A percentile compares a stretch with the other conserved stretches of the same genome.
These are phyloP conservation scores for Microctenopoma stevenorrisi DNA, from an alignment of 2,797 vertebrate genomes.

Conservation along the genomic window DNA sequence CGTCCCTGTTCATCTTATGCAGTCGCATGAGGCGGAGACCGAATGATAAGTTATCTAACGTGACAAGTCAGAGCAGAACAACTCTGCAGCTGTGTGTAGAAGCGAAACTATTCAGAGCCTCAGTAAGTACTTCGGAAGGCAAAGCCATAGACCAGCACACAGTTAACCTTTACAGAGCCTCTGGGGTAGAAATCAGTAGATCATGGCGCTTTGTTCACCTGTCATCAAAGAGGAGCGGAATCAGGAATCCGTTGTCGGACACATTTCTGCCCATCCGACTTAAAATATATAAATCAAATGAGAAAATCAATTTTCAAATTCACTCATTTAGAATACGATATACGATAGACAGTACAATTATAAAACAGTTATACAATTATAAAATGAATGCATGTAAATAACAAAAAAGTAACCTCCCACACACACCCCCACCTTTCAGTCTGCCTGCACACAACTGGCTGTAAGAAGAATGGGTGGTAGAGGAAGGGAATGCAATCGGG, in stretches of 20 bases:
- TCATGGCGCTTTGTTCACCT: constrained; percentile 37
- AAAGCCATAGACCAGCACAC: constrained; percentile 25
- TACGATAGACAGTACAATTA: too few relatives aligned
- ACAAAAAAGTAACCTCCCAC: constrained; percentile 39
- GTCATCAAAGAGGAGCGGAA: constrained; percentile 17
- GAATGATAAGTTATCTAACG: constrained; percentile 56
- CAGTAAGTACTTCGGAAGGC: constrained; percentile 8
- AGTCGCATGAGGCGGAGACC: constrained; percentile 37
- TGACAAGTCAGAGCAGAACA: constrained; percentile 65
- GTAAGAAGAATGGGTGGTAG: constrained; percentile 42
- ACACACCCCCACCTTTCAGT: constrained; percentile 21
- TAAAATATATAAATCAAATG: neutral
- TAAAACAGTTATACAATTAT: neutral
- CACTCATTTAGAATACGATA: too few relatives aligned
- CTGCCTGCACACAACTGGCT: constrained; percentile 61
- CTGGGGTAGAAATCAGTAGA: constrained; percentile 12
- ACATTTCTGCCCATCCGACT: neutral
- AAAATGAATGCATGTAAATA: constrained; percentile 56
- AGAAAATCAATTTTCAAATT: constrained; percentile 1
- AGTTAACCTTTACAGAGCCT: constrained; percentile 12
- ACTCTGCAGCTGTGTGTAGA: constrained; percentile 39
- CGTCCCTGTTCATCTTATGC: neutral
- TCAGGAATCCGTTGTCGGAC: constrained; percentile 3
- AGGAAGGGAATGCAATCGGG: constrained; percentile 60
- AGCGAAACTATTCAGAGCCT: constrained; percentile 49